Evolutionary conservation across 2,113 vertebrate species (phyloP).

Genomic region (Ptyas mucosa): DNA sequence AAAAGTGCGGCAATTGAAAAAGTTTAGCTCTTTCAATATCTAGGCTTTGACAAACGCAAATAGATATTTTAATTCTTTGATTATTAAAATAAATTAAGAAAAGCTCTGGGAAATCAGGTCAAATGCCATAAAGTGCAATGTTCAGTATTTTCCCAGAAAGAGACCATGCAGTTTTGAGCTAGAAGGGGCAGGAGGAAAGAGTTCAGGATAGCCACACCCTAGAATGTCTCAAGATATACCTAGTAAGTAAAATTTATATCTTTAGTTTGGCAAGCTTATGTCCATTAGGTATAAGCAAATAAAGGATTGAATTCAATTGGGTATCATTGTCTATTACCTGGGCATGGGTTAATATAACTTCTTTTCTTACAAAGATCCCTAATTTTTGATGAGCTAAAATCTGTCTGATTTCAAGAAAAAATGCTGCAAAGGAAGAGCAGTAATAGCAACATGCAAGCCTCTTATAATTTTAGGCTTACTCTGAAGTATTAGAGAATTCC

Average conservation of each 20-base stretch:
- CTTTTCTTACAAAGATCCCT: background rate
- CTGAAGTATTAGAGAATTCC: slow-evolving; percentile 48
- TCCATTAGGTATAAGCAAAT: background rate
- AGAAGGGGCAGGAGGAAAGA: too few species aligned
- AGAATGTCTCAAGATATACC: background rate
- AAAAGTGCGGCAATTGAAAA: slow-evolving; percentile 58
- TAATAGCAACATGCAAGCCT: slow-evolving; percentile 5
- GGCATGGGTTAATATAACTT: background rate
- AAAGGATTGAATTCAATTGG: background rate
- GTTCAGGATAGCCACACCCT: too few species aligned
- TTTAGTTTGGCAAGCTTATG: background rate
- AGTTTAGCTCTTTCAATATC: background rate
- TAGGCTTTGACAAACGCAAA: background rate
- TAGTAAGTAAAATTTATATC: background rate
- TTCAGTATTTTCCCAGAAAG: background rate
- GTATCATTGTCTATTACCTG: background rate
- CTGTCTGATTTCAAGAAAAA: background rate
- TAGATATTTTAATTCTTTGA: background rate
- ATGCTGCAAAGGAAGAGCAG: background rate
- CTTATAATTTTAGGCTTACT: slow-evolving; percentile 32
- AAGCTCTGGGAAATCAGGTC: background rate
- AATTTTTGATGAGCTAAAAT: background rate
- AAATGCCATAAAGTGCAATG: background rate
- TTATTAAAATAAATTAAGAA: background rate
- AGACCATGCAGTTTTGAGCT: too few species aligned